These are phyloP conservation scores for Pseudococcus jackbeardsleyi DNA, from an alignment of 2,888 invertebrate species.

Conservation along the genomic window DNA sequence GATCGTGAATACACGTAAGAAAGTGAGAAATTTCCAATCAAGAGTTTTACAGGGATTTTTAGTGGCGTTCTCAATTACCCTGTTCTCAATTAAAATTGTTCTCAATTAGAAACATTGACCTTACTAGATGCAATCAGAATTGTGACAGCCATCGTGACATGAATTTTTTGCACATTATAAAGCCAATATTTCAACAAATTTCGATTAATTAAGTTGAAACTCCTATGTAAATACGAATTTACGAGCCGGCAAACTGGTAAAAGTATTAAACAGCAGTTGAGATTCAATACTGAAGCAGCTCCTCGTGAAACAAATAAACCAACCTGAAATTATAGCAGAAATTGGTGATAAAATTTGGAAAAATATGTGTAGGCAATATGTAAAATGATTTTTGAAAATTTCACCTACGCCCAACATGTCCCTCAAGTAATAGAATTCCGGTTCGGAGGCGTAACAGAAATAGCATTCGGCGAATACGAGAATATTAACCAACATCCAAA, in stretches of 20 bases:
- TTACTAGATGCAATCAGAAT: not conserved
- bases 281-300: constrained; percentile 14
- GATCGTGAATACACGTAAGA: too few species aligned
- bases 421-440: not conserved
- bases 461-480: constrained; percentile 4
- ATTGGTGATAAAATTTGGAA: not conserved
- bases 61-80: too few species aligned
- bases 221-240: not conserved
- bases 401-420: not conserved
- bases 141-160: not conserved
- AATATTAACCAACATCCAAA: not conserved
- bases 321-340: not conserved
- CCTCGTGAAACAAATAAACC: not conserved
- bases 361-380: not conserved
- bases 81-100: too few species aligned
- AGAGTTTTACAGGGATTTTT: too few species aligned
- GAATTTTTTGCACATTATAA: constrained; percentile 7
- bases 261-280: not conserved
- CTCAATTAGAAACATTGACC: too few species aligned
- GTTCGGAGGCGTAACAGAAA: not conserved
- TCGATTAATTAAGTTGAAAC: not conserved
- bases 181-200: constrained; percentile 19
- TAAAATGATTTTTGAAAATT: not conserved
- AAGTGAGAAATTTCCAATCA: too few species aligned
- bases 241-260: not conserved